phyloP scores from a whole-genome alignment of 2,113 vertebrate genomes.

The Ailuropoda melanoleuca region DNA sequence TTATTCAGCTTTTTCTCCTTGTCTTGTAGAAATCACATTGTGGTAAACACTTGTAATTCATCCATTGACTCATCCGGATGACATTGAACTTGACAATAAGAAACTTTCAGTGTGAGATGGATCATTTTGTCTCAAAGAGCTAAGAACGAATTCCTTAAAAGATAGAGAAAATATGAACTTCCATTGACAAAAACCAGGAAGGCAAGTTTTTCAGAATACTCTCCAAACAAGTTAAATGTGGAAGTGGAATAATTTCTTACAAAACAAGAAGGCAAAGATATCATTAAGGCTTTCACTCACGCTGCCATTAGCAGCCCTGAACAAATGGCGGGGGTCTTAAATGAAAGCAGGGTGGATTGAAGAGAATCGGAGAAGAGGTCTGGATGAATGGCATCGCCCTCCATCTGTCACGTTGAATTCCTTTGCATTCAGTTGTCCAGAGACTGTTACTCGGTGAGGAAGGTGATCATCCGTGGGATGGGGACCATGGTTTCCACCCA shows the following conservation, averaged over 20 bases:
- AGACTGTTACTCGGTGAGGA: background rate
- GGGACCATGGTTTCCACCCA: accelerated
- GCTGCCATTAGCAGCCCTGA: background rate
- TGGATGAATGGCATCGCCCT: background rate
- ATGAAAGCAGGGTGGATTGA: background rate
- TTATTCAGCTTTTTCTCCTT: background rate
- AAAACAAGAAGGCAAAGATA: constrained; percentile 37
- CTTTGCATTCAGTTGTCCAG: background rate
- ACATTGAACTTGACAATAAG: constrained; percentile 39
- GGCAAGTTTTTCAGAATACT: background rate
- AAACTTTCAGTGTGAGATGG: background rate
- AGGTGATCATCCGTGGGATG: background rate
- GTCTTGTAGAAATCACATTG: background rate
- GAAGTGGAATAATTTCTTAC: constrained; percentile 33
- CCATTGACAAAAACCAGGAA: constrained; percentile 23
- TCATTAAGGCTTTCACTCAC: constrained; percentile 16
- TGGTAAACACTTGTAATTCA: constrained; percentile 21
- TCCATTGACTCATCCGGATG: constrained; percentile 17
- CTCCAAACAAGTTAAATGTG: constrained; percentile 36
- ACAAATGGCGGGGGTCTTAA: background rate
- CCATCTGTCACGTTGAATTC: background rate
- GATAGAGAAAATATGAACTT: constrained; percentile 21
- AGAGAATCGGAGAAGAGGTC: background rate
- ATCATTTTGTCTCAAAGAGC: constrained; percentile 45
- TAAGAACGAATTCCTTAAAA: constrained; percentile 35